Conservation (phyloP, 2,888 invertebrate genomes). For the Choreutis nemorana region DNA sequence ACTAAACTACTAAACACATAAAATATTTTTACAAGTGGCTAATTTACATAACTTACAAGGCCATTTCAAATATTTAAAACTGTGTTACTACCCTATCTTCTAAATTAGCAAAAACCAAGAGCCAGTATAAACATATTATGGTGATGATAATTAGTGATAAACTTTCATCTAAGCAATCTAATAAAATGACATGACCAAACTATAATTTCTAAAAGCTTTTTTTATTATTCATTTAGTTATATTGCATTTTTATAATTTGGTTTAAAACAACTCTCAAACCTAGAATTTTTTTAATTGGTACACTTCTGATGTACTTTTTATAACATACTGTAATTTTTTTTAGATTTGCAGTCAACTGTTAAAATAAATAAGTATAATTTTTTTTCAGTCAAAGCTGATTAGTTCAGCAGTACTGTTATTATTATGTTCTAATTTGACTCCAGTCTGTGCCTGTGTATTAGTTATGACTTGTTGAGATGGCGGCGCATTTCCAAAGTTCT, state of each 20-base stretch:
- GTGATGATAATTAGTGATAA: constrained; percentile 9
- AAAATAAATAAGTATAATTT: neutral
- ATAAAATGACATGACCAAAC: no score
- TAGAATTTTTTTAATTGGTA: neutral
- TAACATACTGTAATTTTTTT: neutral
- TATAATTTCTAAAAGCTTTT: constrained; percentile 7
- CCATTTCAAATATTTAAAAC: constrained; percentile 20
- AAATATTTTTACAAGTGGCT: constrained; percentile 46
- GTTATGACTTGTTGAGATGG: constrained; percentile 20
- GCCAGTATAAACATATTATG: constrained; percentile 5
- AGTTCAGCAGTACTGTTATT: constrained; percentile 74
- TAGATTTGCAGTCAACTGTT: neutral
- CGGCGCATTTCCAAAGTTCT: constrained; percentile 21
- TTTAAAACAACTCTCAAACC: constrained; percentile 1
- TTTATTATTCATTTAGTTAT: constrained; percentile 6
- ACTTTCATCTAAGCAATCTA: constrained; percentile 1
- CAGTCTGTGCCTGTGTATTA: constrained; percentile 29
- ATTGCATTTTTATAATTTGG: constrained; percentile 2
- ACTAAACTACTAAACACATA: constrained; percentile 32
- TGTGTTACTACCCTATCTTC: constrained; percentile 5
- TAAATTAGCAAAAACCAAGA: constrained; percentile 13
- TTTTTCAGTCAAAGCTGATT: constrained; percentile 79
- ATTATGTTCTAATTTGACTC: constrained; percentile 45
- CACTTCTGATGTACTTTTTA: no score
- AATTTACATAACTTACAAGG: constrained; percentile 58